Evolutionary conservation across 2,888 invertebrate genomes (phyloP).

Genomic region (Xestia xanthographa): DNA sequence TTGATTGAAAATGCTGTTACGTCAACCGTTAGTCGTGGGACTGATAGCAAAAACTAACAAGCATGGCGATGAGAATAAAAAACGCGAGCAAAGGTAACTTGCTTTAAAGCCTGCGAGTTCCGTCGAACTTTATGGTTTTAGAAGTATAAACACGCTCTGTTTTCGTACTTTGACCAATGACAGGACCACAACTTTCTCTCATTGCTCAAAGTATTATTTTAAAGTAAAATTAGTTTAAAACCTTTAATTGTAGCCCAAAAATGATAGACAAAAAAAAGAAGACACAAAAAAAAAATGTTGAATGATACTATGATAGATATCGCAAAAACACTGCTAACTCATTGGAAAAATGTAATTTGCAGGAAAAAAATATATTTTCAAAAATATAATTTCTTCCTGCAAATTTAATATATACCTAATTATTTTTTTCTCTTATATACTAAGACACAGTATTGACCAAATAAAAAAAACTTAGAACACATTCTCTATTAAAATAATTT

Average conservation of each 20-base stretch:
- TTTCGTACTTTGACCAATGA: neutral
- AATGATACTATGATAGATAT: no score
- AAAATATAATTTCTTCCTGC: no score
- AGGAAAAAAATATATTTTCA: no score
- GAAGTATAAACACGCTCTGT: neutral
- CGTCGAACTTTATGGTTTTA: slow-evolving; percentile 10
- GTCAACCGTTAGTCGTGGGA: slow-evolving; percentile 70
- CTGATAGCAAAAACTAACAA: slow-evolving; percentile 63
- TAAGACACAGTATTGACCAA: neutral
- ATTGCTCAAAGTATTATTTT: neutral
- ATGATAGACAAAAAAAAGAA: neutral
- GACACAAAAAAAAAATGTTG: neutral
- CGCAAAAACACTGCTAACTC: neutral
- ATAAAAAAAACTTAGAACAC: no score
- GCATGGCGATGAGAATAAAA: slow-evolving; percentile 58
- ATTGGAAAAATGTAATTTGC: neutral
- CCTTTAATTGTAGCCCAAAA: neutral
- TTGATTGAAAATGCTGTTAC: slow-evolving; percentile 69
- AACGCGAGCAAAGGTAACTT: slow-evolving; percentile 34
- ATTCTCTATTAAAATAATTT: no score
- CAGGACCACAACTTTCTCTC: neutral
- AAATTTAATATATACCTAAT: no score
- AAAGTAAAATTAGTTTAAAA: neutral
- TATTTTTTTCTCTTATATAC: no score
- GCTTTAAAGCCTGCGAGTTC: slow-evolving; percentile 39